phyloP scores from a whole-genome alignment of 2,113 vertebrate species.

The Ursus arctos region DNA sequence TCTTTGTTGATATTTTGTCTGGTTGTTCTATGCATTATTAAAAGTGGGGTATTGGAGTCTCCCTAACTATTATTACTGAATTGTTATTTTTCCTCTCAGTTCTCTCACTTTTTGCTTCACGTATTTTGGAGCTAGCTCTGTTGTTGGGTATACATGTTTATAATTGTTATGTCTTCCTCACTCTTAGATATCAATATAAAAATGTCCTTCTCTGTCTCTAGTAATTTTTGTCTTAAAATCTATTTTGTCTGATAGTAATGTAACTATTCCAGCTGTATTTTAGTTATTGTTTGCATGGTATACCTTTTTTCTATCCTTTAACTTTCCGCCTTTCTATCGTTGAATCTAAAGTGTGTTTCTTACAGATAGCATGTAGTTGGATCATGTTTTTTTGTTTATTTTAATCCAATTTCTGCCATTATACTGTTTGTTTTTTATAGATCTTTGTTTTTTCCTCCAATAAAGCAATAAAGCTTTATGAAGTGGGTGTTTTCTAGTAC shows the following conservation, averaged over 20 bases:
- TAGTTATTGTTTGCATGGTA: neutral
- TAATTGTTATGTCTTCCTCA: neutral
- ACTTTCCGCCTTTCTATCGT: neutral
- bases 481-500: neutral
- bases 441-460: neutral
- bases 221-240: neutral
- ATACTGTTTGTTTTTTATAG: neutral
- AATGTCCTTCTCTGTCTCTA: conserved; percentile 1
- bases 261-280: conserved; percentile 32
- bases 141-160: neutral
- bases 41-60: conserved; percentile 8
- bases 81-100: conserved; percentile 7
- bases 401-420: neutral
- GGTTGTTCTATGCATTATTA: neutral
- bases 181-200: neutral
- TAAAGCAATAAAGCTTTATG: neutral
- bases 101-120: conserved; percentile 35
- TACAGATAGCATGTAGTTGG: neutral
- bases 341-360: neutral
- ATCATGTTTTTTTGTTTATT: neutral
- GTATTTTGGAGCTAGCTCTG: neutral
- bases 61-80: neutral
- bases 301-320: neutral
- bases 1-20: neutral
- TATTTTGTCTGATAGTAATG: neutral